Conservation (phyloP, 2,113 vertebrate species). For the Meles meles region DNA sequence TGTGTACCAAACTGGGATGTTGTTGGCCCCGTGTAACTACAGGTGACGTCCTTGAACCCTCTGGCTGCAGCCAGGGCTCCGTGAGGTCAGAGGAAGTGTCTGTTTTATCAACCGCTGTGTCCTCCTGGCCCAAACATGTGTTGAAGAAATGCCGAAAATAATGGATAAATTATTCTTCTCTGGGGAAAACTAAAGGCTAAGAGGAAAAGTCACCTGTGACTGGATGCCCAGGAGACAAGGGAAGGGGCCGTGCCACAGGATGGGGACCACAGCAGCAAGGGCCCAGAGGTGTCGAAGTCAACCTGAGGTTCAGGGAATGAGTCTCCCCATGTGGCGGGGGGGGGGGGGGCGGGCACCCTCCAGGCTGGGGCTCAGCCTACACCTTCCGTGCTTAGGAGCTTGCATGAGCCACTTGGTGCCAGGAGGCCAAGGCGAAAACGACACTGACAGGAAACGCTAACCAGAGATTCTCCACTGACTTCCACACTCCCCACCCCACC, state of each 20-base stretch:
- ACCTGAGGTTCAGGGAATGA: background rate
- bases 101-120: background rate
- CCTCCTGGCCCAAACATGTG: background rate
- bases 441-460: background rate
- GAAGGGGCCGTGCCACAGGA: background rate
- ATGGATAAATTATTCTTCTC: background rate
- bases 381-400: background rate
- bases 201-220: background rate
- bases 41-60: background rate
- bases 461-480: background rate
- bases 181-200: background rate
- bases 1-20: background rate
- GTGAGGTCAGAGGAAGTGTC: rapidly evolving
- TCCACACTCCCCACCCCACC: too few relatives aligned
- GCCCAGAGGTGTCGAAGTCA: background rate
- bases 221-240: background rate
- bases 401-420: background rate
- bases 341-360: rapidly evolving
- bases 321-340: background rate
- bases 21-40: background rate
- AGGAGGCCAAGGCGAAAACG: background rate
- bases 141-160: background rate
- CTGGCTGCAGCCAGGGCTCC: background rate
- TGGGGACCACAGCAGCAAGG: too few relatives aligned
- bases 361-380: rapidly evolving